These are phyloP conservation scores for Arge pagana DNA, from an alignment of 2,888 invertebrate genomes.

Conservation along the genomic window DNA sequence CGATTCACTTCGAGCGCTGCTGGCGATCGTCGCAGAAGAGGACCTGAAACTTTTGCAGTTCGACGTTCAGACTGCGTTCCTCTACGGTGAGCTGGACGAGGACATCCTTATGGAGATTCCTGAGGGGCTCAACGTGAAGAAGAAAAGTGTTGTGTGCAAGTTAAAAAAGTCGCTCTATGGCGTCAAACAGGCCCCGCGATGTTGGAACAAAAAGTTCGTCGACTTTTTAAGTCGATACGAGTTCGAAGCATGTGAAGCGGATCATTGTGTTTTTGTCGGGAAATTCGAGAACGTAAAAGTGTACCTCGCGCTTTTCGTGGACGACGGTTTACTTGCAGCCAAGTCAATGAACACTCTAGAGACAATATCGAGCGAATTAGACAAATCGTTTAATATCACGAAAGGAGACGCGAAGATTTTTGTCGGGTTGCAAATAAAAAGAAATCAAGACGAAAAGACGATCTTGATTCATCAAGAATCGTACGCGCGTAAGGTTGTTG, in stretches of 20 bases:
- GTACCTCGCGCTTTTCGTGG: slow-evolving; percentile 32
- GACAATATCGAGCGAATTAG: slow-evolving; percentile 19
- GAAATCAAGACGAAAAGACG: slow-evolving; percentile 12
- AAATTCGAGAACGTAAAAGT: slow-evolving; percentile 19
- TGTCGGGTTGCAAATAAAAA: slow-evolving; percentile 32
- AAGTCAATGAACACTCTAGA: slow-evolving; percentile 20
- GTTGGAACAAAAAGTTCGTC: slow-evolving; percentile 1
- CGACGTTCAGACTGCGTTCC: background rate
- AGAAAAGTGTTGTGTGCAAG: background rate
- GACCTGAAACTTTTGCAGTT: background rate
- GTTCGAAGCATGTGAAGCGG: slow-evolving; percentile 29
- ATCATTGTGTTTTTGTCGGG: slow-evolving; percentile 34
- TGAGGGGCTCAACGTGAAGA: background rate
- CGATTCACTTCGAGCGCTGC: slow-evolving; percentile 32
- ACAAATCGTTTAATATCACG: slow-evolving; percentile 27
- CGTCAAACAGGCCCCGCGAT: slow-evolving; percentile 1
- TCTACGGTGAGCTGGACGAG: background rate
- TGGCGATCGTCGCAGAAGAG: background rate
- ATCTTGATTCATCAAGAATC: slow-evolving; percentile 16
- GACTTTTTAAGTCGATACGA: slow-evolving; percentile 28
- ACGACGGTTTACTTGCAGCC: slow-evolving; percentile 32
- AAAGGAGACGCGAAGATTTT: slow-evolving; percentile 25
- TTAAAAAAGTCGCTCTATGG: background rate
- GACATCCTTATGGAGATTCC: background rate
- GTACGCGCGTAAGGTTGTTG: slow-evolving; percentile 17